Evolutionary conservation across 2,113 vertebrate genomes (phyloP).

Genomic region (Tragulus kanchil): DNA sequence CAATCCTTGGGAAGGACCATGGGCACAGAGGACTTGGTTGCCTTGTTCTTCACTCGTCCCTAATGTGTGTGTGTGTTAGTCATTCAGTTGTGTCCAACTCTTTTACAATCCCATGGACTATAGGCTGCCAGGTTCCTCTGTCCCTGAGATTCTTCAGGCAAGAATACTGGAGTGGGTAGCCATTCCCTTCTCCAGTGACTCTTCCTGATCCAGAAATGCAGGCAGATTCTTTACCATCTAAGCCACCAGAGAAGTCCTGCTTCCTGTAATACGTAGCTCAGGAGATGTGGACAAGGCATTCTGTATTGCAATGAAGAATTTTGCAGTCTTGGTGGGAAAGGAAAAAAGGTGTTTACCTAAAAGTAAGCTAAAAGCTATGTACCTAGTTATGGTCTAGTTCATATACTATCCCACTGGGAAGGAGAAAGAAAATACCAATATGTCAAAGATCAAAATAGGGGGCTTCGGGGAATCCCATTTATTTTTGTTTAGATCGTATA

Average conservation of each 20-base stretch:
- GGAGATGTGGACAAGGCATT: neutral
- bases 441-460: neutral
- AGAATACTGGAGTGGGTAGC: neutral
- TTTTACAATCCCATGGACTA: neutral
- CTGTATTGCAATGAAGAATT: neutral
- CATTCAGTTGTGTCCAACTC: fast-evolving
- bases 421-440: neutral
- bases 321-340: neutral
- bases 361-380: neutral
- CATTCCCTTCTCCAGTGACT: neutral
- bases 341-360: neutral
- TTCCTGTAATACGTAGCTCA: neutral
- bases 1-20: neutral
- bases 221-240: neutral
- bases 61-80: neutral
- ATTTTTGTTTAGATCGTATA: neutral
- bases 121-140: neutral
- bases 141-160: neutral
- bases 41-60: neutral
- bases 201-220: neutral
- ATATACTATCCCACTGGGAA: neutral
- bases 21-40: neutral
- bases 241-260: neutral
- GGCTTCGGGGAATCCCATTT: too few species aligned
- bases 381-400: neutral